Conservation (phyloP, 2,113 vertebrate genomes). For the Phalacrocorax aristotelis region DNA sequence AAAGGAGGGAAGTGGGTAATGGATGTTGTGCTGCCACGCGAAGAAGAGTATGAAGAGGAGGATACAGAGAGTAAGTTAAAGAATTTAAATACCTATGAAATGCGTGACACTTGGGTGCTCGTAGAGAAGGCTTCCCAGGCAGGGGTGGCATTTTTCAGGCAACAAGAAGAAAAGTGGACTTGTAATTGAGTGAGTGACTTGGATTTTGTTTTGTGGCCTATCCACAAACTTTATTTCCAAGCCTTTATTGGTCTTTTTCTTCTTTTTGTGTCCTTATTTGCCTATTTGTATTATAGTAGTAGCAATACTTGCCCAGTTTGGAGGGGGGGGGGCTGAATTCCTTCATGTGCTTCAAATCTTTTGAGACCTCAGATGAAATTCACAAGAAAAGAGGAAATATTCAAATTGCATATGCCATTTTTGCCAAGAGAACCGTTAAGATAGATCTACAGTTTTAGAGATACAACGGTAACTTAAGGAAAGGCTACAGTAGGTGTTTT, state of each 20-base stretch:
- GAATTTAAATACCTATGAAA: not conserved
- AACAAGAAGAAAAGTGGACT: not conserved
- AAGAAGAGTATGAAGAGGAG: conserved; percentile 56
- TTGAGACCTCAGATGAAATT: not conserved
- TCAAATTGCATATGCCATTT: not conserved
- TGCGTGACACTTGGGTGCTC: not conserved
- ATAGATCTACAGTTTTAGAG: not conserved
- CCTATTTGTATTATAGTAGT: not conserved
- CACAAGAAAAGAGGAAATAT: not conserved
- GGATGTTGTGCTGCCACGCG: conserved; percentile 32
- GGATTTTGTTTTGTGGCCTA: not conserved
- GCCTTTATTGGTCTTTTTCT: not conserved
- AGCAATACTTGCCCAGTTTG: not conserved
- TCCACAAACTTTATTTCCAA: not conserved
- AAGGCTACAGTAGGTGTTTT: not conserved
- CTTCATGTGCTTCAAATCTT: not conserved
- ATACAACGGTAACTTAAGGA: not conserved
- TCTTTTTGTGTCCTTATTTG: not conserved
- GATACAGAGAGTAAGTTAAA: conserved; percentile 65
- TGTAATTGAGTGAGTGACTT: not conserved
- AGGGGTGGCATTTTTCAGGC: not conserved
- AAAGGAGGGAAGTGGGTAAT: conserved; percentile 77
- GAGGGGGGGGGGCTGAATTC: not conserved
- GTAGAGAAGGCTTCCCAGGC: not conserved
- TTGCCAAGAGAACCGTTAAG: not conserved